These are phyloP conservation scores for Indicator maculatus DNA, from an alignment of 2,113 vertebrate species.

Conservation along the genomic window DNA sequence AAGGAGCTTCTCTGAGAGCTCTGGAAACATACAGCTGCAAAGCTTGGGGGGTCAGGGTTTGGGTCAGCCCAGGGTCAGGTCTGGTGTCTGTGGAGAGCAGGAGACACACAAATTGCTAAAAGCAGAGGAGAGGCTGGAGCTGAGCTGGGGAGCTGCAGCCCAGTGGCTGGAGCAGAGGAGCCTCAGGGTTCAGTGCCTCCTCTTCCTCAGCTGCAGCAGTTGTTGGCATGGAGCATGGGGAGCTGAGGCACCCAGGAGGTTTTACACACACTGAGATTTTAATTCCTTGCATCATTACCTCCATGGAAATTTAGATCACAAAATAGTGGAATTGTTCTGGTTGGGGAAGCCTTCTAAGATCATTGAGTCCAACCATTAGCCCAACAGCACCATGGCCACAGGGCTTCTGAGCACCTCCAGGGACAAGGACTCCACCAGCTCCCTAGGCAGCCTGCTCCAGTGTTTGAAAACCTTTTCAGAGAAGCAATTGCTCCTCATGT, in stretches of 20 bases:
- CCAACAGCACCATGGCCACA: no score
- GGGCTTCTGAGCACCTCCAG: no score
- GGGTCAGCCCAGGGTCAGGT: fast-evolving
- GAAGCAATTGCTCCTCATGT: no score
- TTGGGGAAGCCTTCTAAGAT: no score
- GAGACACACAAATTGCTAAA: fast-evolving
- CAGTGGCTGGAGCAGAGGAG: neutral
- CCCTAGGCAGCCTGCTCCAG: no score
- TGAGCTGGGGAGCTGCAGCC: neutral
- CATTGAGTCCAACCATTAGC: no score
- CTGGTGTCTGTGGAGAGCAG: fast-evolving
- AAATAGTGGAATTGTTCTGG: neutral
- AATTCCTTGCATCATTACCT: neutral
- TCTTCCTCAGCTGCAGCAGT: neutral
- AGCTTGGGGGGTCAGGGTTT: fast-evolving
- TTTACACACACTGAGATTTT: neutral
- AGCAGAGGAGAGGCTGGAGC: neutral
- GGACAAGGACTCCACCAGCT: no score
- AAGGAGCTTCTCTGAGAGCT: neutral
- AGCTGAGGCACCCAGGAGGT: fast-evolving
- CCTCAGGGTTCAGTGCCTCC: neutral
- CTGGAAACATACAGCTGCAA: neutral
- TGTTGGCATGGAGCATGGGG: fast-evolving
- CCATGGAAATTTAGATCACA: neutral
- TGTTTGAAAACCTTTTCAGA: no score